Evolutionary conservation across 2,888 invertebrate genomes (phyloP).

Genomic region (Aphidoletes aphidimyza): DNA sequence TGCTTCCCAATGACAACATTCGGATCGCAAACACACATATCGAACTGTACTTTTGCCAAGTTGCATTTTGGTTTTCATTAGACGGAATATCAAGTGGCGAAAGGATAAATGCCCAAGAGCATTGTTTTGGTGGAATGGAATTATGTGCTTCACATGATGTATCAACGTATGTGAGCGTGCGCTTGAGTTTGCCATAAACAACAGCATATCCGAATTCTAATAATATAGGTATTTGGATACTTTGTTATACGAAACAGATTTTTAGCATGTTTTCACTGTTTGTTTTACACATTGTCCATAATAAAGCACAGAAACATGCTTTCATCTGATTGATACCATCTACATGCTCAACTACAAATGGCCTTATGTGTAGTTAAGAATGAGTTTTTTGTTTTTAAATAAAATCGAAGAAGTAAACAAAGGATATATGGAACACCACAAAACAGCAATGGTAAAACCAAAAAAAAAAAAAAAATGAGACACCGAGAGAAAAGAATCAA

Average conservation of each 20-base stretch:
- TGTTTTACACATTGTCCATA: no score
- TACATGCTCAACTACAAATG: neutral
- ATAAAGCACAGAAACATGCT: no score
- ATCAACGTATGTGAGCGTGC: neutral
- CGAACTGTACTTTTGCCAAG: neutral
- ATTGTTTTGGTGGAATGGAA: neutral
- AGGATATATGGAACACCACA: neutral
- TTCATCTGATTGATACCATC: neutral
- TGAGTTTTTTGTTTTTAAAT: no score
- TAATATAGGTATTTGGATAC: neutral
- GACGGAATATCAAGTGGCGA: neutral
- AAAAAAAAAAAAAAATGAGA: neutral
- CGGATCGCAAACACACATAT: neutral
- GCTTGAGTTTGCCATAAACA: slow-evolving; percentile 22
- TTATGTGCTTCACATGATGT: neutral
- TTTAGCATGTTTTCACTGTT: neutral
- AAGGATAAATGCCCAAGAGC: slow-evolving; percentile 21
- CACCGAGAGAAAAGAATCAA: neutral
- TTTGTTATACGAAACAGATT: neutral
- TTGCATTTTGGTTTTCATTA: neutral
- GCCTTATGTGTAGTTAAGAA: neutral
- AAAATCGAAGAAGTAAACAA: neutral
- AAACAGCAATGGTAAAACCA: neutral
- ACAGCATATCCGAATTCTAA: neutral
- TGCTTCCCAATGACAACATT: no score